Evolutionary conservation across 2,113 vertebrate species (phyloP), one percentile per base, ranked within the genome.

Genomic region (Ciconia maguari): DNA sequence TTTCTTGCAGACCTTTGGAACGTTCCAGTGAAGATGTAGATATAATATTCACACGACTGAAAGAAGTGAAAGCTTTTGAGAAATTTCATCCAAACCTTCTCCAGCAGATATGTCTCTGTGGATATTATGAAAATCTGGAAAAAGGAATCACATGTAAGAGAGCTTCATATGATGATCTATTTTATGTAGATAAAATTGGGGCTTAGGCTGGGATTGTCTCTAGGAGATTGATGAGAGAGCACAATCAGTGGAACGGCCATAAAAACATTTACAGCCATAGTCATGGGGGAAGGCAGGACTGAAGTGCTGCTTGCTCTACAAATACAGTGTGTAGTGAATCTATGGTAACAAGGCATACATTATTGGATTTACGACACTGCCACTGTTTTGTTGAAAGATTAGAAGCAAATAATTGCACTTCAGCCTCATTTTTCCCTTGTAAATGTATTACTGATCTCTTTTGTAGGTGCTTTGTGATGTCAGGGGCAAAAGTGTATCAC

Each of bases 21-120:
- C 99, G 99, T 69, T 99, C 99, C 7, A 98, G 98, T 83, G 99
- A 99, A 97, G 99, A 99, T 97, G 98, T 99, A 72, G 99, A 99
- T 97, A 99, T 99, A 90, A 99, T 99, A 94, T 98, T 99, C 97
- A 98, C 99, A 14, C 98, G 98, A 41, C 98, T 99, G 90, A 99
- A 99, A 97, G 98, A 98, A 95, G 99, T 99, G 64, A 99, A 99
- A 98, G 99, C 98, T 90, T 99, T 99, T 80, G 99, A 99, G 97
- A 98, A 99, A 96, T 99, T 99, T 96, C 99, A 99, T 96, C 99
- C 99, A 88, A 98, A 98, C 88, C 98, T 99, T 93, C 98, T 99
- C 58, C 99, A 99, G 96, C 99, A 99, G 98, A 99, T 99, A 93
- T 99, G 99, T 90, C 98, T 99, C 75, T 99, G 99, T 92, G 98